Base-by-base conservation (phyloP, 64 coral and sea anemone genomes). In the Montipora efflorescens region DNA sequence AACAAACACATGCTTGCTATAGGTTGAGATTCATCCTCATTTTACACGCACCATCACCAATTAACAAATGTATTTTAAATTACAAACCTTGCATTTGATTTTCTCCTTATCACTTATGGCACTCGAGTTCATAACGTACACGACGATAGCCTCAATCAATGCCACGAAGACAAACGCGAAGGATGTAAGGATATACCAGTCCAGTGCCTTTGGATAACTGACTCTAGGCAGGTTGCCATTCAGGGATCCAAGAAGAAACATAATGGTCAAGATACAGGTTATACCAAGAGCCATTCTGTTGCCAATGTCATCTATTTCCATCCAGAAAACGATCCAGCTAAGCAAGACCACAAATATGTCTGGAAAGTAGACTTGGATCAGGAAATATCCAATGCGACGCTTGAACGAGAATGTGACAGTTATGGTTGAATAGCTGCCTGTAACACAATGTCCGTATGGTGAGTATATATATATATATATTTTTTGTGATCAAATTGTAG, bases 141-240 rank as follows among this genome's bases (percentile, higher is more conserved):
- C 92, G 12, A 93, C 12, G 14, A 93, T 95, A 51, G 92, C 94
- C 77, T 97, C 95, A 48, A 97, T 90, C 71, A 97, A 64, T 3
- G 90, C 62, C 6, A 97, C 78, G 16, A 97, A 97, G 72, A 97
- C 93, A 20, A 97, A 92, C 7, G 79, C 18, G 48, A 97, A 97
- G n/a, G 95, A 97, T 15, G 87, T 83, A 82, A 97, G 76, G 6
- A 97, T 78, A 77, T 97, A 97, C 95, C 95, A 97, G 77, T 94
- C 92, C 48, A 97, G 70, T 11, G 89, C 95, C 72, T 97, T 97
- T 5, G 95, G 76, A 61, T 97, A 97, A 51, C 95, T 97, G 48
- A 96, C 95, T 22, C 58, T 81, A 1, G 95, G 95, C 43, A 96
- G 21, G 25, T 83, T 81, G n/a, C 76, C 83, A 18, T 96, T 96